Conservation (phyloP, 2,888 invertebrate species). For the Cremastinae sp. region DNA sequence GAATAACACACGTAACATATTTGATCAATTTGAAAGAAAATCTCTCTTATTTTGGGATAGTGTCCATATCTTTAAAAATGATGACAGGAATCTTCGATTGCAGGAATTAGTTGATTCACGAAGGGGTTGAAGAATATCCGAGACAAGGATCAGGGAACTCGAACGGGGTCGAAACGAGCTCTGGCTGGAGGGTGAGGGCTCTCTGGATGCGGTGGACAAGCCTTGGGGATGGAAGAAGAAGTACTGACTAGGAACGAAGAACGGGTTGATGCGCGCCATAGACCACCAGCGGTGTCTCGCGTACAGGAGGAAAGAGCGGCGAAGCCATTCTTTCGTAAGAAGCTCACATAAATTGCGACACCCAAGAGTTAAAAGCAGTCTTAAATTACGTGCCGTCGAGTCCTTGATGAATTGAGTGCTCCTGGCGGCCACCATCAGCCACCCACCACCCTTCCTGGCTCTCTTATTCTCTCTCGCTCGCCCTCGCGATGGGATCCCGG, state of each 20-base stretch:
- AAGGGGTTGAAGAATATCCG: conserved; percentile 34
- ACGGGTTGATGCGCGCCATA: conserved; percentile 57
- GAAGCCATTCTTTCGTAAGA: conserved; percentile 80
- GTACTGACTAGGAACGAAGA: conserved; percentile 47
- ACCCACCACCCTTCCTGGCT: conserved; percentile 51
- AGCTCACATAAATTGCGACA: conserved; percentile 81
- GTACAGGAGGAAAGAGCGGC: conserved; percentile 67
- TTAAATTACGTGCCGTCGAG: conserved; percentile 81
- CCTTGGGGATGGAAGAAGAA: conserved; percentile 64
- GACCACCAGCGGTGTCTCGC: conserved; percentile 63
- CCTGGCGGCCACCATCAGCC: conserved; percentile 67
- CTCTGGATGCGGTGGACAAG: conserved; percentile 28
- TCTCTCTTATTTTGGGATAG: too few relatives aligned
- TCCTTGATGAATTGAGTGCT: conserved; percentile 81
- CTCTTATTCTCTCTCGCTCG: conserved; percentile 58
- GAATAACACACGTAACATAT: too few relatives aligned
- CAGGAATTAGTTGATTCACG: neutral
- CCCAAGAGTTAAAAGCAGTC: conserved; percentile 81
- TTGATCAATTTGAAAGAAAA: too few relatives aligned
- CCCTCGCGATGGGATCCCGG: conserved; percentile 55
- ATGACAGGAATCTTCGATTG: too few relatives aligned
- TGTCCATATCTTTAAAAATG: too few relatives aligned
- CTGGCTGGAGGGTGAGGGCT: neutral
- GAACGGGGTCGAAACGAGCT: conserved; percentile 51
- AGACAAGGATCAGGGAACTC: conserved; percentile 56